Evolutionary conservation across 2,113 vertebrate genomes (phyloP).

Genomic region (Callipepla squamata): DNA sequence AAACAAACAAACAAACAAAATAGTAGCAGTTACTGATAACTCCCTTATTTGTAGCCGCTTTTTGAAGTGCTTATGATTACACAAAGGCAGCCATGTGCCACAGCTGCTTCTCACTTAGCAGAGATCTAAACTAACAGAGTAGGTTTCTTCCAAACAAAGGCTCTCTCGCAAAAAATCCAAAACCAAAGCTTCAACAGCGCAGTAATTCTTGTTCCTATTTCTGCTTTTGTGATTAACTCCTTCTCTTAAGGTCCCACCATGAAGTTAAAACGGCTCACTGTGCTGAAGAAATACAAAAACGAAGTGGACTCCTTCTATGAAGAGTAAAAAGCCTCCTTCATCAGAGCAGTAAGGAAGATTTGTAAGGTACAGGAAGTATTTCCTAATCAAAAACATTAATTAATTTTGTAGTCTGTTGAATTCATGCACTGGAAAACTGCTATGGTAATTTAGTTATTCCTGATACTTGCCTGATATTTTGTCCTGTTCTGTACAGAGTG

Average conservation of each 20-base stretch:
- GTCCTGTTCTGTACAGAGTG: neutral
- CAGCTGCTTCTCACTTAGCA: neutral
- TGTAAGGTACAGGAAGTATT: conserved; percentile 18
- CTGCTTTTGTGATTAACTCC: neutral
- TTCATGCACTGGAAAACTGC: neutral
- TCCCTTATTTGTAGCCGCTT: neutral
- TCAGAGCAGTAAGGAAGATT: neutral
- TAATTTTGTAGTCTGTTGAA: neutral
- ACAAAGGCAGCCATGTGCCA: neutral
- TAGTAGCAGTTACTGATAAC: neutral
- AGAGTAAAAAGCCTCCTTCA: conserved; percentile 16
- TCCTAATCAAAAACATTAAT: conserved; percentile 17
- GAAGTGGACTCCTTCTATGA: conserved; percentile 82
- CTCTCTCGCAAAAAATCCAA: neutral
- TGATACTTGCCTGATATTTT: neutral
- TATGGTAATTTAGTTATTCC: neutral
- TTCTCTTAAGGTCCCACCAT: conserved; percentile 85
- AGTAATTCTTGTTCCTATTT: neutral
- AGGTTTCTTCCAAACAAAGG: neutral
- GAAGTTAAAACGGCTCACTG: conserved; percentile 83
- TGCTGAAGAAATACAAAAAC: conserved; percentile 82
- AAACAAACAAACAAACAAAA: neutral
- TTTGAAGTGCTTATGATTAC: neutral
- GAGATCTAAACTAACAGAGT: neutral
- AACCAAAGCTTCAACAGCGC: neutral